Evolutionary conservation across 1,140 invertebrate species (phyloP), one percentile per base, ranked within the genome.

Genomic region (Holcopasites calliopsidis): DNA sequence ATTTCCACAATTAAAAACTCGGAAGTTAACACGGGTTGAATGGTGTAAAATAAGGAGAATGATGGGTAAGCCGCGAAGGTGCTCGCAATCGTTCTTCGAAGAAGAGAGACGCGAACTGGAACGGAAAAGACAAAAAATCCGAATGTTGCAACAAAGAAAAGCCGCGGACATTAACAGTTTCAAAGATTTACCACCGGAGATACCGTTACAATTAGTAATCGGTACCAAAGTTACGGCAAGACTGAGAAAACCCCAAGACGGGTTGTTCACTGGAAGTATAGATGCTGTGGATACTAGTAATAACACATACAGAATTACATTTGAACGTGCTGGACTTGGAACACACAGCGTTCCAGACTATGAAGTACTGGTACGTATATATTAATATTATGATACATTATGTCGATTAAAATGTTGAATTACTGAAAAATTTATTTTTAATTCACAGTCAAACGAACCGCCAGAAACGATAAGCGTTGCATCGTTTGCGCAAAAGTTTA

Each of bases 241-340:
- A 79, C 90, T 99, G 80, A 93, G 98, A 57, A 95, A 95, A 88
- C 98, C 98, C 7, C 98, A 99, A 92, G 98, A 99, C 93, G 98
- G 99, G 18, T 93, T 99, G 33, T 99, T 99, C 87, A 98, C 96
- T 66, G 99, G 98, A 8, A 96, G 95, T 49, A 97, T 99, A 77
- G 98, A 99, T 92, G 99, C 98, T 44, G 96, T 99, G n/a, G 98
- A 99, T 88, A 98, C 98, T 2, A 96, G 97, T 5, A 98, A 98
- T 88, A 98, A 98, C 87, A 98, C 97, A n/a, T 99, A 99, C 88
- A 93, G 99, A 85, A 97, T 99, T 69, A 98, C 97, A 1, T 99
- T 99, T 92, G 98, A 99, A 89, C 93, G 98, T 73, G 94, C 95
- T 50, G 98, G 97, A 16, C 92, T 99, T 35, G 98, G 98, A 6